Evolutionary conservation across 2,888 invertebrate genomes (phyloP).

Genomic region (Luperina testacea): DNA sequence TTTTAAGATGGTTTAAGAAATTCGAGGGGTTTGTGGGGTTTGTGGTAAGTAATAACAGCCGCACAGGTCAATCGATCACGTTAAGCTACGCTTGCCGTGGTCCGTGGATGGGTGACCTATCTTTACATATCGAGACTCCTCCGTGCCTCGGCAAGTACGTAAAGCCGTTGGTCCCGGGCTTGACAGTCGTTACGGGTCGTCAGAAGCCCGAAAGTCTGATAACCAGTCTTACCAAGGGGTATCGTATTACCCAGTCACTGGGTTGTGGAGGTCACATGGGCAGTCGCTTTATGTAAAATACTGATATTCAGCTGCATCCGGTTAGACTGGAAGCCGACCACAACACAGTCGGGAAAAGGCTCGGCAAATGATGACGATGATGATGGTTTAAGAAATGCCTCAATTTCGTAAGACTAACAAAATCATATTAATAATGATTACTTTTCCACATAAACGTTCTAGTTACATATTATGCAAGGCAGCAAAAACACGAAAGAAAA

Average conservation of each 20-base stretch:
- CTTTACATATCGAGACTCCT: too few relatives aligned
- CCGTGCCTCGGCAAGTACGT: too few relatives aligned
- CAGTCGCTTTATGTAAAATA: neutral
- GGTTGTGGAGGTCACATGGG: neutral
- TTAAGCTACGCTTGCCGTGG: too few relatives aligned
- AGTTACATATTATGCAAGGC: conserved; percentile 15
- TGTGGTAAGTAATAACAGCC: too few relatives aligned
- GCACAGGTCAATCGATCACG: too few relatives aligned
- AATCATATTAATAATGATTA: neutral
- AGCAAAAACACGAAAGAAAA: conserved; percentile 22
- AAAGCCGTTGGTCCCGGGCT: neutral
- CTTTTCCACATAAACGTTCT: neutral
- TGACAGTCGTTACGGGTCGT: neutral
- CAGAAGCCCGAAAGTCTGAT: neutral
- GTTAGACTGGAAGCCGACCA: neutral
- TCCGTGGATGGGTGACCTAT: too few relatives aligned
- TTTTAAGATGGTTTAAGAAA: neutral
- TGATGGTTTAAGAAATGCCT: neutral
- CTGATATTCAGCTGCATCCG: neutral
- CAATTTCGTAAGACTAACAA: neutral
- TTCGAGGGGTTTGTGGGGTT: too few relatives aligned
- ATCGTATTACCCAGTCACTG: neutral
- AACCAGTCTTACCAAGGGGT: neutral
- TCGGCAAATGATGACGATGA: neutral
- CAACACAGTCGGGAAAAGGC: neutral